Evolutionary conservation across 1,140 invertebrate genomes (phyloP), one percentile per base, ranked within the genome.

Genomic region (Phymorhynchus buccinoides): DNA sequence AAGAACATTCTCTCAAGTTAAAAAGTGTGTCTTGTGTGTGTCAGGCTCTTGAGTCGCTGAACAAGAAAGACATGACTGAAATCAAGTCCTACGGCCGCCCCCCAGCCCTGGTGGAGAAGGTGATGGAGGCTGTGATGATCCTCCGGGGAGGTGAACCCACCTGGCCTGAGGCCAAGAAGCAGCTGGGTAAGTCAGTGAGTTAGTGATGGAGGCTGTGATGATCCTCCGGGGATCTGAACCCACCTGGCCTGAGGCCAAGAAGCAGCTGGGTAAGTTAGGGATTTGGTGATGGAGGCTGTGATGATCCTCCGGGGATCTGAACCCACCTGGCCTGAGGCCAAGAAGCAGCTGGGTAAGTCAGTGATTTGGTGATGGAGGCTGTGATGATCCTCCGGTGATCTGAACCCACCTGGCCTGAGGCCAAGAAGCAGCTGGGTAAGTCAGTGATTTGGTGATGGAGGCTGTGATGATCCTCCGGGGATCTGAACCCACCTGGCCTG

Each of bases 111-210:
- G 96, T 98, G 0, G 96, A 97, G 93, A 96, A 97, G 94, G 97
- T 97, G 0, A 95, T 97, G 95, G 96, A 97, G 93, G 96, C 97
- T 32, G 96, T 98, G 0, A 96, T 97, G 94, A 97, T 97, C 88
- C 92, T 98, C 30, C 94, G 96, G 86, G 94, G 95, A 85, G 94
- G 94, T 84, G 96, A 97, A 85, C 96, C 97, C 14, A 96, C 95
- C 1, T 98, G 97, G 97, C 94, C 95, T 1, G 96, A 97, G 93
- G 95, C 97, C 0, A 98, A 98, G 91, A 95, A 96, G 79, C 96
- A 97, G 88, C 94, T 98, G 39, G 96, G 96, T 93, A 85, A 88
- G 87, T 66, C 9, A 66, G 9, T 52, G 48, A 22, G 9, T 52
- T 22, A 7, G 97, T 97, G 0, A 95, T 97, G 95, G 96, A 97